These are phyloP conservation scores for Danio kyathit DNA, from an alignment of 2,797 vertebrate species.

Conservation along the genomic window DNA sequence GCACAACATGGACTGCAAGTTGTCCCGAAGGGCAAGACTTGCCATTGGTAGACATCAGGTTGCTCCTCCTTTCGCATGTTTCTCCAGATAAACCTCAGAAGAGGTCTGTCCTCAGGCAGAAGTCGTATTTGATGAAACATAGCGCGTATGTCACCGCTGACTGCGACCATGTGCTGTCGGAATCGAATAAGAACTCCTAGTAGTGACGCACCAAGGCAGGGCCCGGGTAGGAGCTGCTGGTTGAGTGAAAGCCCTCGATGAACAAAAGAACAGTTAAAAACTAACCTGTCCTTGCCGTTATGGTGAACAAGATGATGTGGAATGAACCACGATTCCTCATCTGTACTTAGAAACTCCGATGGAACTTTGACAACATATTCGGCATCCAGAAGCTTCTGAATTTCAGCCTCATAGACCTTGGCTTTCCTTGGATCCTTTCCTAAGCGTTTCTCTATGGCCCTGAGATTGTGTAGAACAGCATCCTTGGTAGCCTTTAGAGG, in stretches of 20 bases:
- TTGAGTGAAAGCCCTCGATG: neutral
- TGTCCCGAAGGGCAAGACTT: neutral
- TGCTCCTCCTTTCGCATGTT: neutral
- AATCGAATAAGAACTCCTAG: neutral
- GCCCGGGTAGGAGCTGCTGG: no score
- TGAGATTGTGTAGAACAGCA: no score
- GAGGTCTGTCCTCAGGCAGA: neutral
- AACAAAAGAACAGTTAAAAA: neutral
- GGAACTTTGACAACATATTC: no score
- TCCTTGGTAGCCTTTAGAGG: neutral
- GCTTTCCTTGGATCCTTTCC: no score
- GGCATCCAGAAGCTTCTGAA: no score
- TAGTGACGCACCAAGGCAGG: no score
- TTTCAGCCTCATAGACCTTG: no score
- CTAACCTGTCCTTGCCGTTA: neutral
- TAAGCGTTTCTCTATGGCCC: no score
- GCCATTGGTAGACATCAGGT: neutral
- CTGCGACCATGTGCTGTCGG: neutral
- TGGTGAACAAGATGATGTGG: no score
- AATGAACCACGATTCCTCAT: no score
- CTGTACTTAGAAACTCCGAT: no score
- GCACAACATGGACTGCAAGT: neutral
- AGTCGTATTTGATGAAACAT: conserved; percentile 17
- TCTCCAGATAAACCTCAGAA: neutral
- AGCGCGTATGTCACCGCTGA: no score